Percentiles rank a stretch among this genome's conserved stretches.
phyloP scores from a whole-genome alignment of 2,113 vertebrate genomes.

The Canis aureus region DNA sequence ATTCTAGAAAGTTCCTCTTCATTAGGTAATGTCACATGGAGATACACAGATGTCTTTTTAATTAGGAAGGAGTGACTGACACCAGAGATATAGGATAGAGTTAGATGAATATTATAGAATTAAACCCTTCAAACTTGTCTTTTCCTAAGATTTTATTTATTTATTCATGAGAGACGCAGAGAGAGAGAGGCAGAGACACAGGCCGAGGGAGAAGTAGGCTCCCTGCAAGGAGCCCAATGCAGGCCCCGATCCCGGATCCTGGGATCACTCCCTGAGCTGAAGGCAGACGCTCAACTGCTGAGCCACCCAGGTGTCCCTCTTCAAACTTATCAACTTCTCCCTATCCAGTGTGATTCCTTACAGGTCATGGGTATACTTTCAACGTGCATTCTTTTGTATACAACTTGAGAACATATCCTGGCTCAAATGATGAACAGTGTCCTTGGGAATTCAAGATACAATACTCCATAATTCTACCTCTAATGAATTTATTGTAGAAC shows the following conservation, averaged over 20 bases:
- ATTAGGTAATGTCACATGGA: neutral
- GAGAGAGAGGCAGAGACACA: too few species aligned
- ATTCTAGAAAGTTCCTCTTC: slow-evolving; percentile 44
- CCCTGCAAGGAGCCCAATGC: too few species aligned
- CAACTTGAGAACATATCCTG: neutral
- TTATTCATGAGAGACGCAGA: too few species aligned
- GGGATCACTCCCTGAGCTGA: too few species aligned
- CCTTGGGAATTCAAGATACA: neutral
- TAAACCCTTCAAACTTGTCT: neutral
- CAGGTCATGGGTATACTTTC: neutral
- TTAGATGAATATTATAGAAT: neutral
- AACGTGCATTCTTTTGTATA: neutral
- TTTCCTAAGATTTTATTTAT: too few species aligned
- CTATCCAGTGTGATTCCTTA: neutral
- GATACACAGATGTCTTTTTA: neutral
- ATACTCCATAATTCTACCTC: neutral
- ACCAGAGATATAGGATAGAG: neutral
- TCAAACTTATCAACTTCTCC: neutral
- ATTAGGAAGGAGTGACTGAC: neutral
- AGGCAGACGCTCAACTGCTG: too few species aligned
- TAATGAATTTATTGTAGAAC: slow-evolving; percentile 14
- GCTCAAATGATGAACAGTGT: neutral
- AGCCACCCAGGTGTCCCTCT: neutral
- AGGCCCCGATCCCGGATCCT: too few species aligned
- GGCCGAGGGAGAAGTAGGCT: too few species aligned